These are phyloP conservation scores for Tridacna crocea DNA, from an alignment of 2,888 invertebrate species.

Conservation along the genomic window DNA sequence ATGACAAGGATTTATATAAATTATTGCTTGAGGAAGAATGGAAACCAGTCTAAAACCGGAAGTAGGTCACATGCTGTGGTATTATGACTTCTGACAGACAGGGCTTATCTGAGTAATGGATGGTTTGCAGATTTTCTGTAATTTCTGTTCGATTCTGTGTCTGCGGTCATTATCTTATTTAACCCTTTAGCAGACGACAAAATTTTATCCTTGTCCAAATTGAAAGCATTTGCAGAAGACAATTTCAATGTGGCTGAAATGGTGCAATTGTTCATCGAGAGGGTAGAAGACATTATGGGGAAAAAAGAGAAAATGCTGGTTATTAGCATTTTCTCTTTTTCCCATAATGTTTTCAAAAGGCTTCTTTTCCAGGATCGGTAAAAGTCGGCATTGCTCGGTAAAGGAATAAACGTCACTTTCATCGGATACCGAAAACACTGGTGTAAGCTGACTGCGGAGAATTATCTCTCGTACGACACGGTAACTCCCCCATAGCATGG, in stretches of 20 bases:
- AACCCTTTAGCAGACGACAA: too few relatives aligned
- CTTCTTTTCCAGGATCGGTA: too few relatives aligned
- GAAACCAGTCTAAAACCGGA: constrained; percentile 28
- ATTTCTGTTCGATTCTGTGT: constrained; percentile 16
- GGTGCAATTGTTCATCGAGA: too few relatives aligned
- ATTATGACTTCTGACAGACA: constrained; percentile 21
- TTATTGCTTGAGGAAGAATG: constrained; percentile 42
- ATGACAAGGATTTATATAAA: constrained; percentile 57
- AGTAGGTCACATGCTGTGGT: constrained; percentile 22
- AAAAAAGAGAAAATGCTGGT: too few relatives aligned
- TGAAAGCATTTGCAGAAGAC: too few relatives aligned
- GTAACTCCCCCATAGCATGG: constrained; percentile 5
- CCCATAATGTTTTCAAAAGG: too few relatives aligned
- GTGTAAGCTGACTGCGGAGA: neutral
- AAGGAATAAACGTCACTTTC: neutral
- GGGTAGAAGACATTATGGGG: too few relatives aligned
- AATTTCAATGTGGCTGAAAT: too few relatives aligned
- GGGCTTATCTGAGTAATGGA: constrained; percentile 22
- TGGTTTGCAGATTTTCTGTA: constrained; percentile 10
- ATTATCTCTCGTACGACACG: neutral
- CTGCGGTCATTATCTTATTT: constrained; percentile 12
- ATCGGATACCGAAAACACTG: neutral
- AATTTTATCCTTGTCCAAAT: too few relatives aligned
- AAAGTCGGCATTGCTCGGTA: too few relatives aligned
- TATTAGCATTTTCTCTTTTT: too few relatives aligned